Evolutionary conservation across 2,113 vertebrate genomes (phyloP).

Genomic region (Astur gentilis): DNA sequence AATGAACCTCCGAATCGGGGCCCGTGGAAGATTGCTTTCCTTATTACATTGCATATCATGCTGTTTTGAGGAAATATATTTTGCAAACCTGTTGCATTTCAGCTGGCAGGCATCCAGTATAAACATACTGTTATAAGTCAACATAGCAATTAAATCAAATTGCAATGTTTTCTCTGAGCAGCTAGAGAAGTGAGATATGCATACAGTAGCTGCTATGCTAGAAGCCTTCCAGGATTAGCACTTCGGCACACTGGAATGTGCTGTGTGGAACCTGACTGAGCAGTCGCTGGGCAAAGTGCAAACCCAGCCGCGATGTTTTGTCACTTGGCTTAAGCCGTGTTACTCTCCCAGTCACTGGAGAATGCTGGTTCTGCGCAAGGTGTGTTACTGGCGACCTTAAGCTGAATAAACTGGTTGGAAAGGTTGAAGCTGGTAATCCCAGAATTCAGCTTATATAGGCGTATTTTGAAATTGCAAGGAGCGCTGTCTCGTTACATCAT

Average conservation of each 20-base stretch:
- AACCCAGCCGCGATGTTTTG: not conserved
- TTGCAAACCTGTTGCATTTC: constrained; percentile 46
- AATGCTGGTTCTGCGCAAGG: not conserved
- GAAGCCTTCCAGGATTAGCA: constrained; percentile 2
- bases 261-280: not conserved
- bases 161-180: constrained; percentile 19
- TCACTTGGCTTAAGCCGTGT: not conserved
- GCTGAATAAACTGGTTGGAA: not conserved
- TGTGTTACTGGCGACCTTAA: not conserved
- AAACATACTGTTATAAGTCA: constrained; percentile 57
- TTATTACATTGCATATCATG: not conserved
- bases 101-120: constrained; percentile 49
- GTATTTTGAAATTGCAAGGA: not conserved
- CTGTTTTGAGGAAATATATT: constrained; percentile 33
- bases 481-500: rapidly evolving
- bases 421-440: not conserved
- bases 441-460: not conserved
- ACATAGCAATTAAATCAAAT: constrained; percentile 64
- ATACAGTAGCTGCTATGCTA: not conserved
- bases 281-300: not conserved
- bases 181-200: constrained; percentile 12
- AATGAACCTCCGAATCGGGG: not conserved
- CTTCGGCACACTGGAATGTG: not conserved
- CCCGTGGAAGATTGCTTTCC: not conserved
- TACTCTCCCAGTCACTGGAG: not conserved